A percentile compares a stretch with the other conserved stretches of the same genome.
These are phyloP conservation scores for Pyrrhosoma nymphula DNA, from an alignment of 2,888 invertebrate genomes.

Conservation along the genomic window DNA sequence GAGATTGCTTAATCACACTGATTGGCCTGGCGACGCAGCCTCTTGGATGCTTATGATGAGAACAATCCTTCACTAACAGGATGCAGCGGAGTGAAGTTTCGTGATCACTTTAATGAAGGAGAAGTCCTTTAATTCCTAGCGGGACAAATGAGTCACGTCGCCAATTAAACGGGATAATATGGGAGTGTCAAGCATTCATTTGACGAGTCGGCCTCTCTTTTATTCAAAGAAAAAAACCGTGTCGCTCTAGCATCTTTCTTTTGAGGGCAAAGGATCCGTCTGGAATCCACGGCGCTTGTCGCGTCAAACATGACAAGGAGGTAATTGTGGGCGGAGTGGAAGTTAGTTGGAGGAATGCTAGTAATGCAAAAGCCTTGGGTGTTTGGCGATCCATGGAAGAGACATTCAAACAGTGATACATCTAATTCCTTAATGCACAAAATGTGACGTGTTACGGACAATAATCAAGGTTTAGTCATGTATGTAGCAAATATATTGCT, in stretches of 20 bases:
- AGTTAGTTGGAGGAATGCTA: background rate
- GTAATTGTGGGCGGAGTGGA: background rate
- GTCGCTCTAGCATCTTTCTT: background rate
- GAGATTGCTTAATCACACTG: background rate
- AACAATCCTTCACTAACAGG: background rate
- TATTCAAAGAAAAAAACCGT: background rate
- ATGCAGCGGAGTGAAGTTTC: background rate
- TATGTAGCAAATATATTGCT: too few species aligned
- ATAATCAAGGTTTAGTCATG: too few species aligned
- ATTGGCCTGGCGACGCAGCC: background rate
- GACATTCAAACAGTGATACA: too few species aligned
- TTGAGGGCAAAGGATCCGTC: background rate
- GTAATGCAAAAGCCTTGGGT: background rate
- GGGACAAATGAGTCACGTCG: background rate
- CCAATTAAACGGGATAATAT: background rate
- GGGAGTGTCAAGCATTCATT: constrained; percentile 8
- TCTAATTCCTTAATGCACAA: too few species aligned
- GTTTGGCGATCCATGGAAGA: too few species aligned
- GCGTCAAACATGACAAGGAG: background rate
- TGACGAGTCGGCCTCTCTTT: background rate
- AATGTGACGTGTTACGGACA: too few species aligned
- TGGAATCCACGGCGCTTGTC: background rate
- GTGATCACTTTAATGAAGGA: background rate
- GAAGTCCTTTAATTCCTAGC: background rate
- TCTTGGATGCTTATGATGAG: background rate